Conservation (phyloP, 2,888 invertebrate species). For the Electrophaes corylata region DNA sequence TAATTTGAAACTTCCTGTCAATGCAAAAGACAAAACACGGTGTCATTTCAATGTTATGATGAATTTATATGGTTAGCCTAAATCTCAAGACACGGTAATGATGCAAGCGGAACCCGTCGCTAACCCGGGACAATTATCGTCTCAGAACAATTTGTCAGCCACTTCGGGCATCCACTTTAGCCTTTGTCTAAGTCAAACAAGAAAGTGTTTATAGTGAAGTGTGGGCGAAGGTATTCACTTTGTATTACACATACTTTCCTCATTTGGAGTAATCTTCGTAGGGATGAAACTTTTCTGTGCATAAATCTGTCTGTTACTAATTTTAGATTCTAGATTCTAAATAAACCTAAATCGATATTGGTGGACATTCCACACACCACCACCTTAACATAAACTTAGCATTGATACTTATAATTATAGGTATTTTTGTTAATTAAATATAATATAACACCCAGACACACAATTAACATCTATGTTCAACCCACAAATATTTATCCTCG, state of each 20-base stretch:
- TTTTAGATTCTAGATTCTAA: too few relatives aligned
- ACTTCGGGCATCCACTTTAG: slow-evolving; percentile 53
- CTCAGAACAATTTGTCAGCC: slow-evolving; percentile 56
- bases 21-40: too few relatives aligned
- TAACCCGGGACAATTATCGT: slow-evolving; percentile 48
- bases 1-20: too few relatives aligned
- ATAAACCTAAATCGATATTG: too few relatives aligned
- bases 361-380: too few relatives aligned
- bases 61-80: neutral
- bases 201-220: slow-evolving; percentile 35
- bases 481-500: too few relatives aligned
- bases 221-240: slow-evolving; percentile 58
- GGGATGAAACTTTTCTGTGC: slow-evolving; percentile 40
- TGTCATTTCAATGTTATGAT: too few relatives aligned
- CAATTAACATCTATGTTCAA: too few relatives aligned
- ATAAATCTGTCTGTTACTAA: neutral
- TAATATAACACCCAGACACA: too few relatives aligned
- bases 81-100: slow-evolving; percentile 30
- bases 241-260: slow-evolving; percentile 56
- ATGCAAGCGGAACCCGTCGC: slow-evolving; percentile 23
- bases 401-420: too few relatives aligned
- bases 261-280: slow-evolving; percentile 45
- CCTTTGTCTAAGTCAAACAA: slow-evolving; percentile 57
- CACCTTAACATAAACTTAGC: too few relatives aligned
- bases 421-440: too few relatives aligned